Base-by-base conservation (phyloP, 2,797 vertebrate genomes). In the Neosalanx taihuensis region DNA sequence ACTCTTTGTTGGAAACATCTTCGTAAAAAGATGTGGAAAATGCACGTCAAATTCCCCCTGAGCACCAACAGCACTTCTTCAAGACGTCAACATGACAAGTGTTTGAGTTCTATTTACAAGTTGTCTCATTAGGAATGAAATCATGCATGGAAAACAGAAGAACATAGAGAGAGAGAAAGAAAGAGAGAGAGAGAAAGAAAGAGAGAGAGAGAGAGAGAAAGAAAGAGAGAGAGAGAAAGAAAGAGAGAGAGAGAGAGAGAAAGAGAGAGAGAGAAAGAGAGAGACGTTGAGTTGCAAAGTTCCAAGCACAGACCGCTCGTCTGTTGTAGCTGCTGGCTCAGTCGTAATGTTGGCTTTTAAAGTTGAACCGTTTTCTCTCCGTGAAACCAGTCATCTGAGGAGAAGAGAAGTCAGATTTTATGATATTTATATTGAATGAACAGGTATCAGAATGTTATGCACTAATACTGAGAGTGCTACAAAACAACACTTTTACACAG, bases 311-410 rank as follows among this genome's bases (percentile, higher is more conserved):
- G 73, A 72, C 30, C 30, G 23, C 67, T 3, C 5, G 10, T n/a
- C 18, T 3, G 29, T 13, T 0, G 2, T 18, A 18, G n/a, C 5
- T 0, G 23, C 51, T 18, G 13, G 4, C 3, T 97, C 89, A 98
- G 58, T 99, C 95, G 74, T 95, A 96, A 87, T 99, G 97, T 83
- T 96, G 87, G 82, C 80, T 96, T 89, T 98, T 99, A 76, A 96
- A 87, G 5, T 93, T 88, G 90, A 97, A 96, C 35, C 95, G 93
- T 76, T 97, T 98, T 74, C 95, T 92, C 86, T 98, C 96, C 64
- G 95, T 89, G 86, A 97, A 97, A 78, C 92, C 94, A 1, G 93
- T 83, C 88, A 95, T 94, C 97, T 98, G 90, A 33, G 76, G 70
- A 57, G 41, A 29, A 3, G 23, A 58, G 66, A 35, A 78, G 60